Percentiles rank a stretch among this genome's conserved stretches.
These are phyloP conservation scores for Bungarus multicinctus DNA, from an alignment of 2,113 vertebrate species.

Conservation along the genomic window DNA sequence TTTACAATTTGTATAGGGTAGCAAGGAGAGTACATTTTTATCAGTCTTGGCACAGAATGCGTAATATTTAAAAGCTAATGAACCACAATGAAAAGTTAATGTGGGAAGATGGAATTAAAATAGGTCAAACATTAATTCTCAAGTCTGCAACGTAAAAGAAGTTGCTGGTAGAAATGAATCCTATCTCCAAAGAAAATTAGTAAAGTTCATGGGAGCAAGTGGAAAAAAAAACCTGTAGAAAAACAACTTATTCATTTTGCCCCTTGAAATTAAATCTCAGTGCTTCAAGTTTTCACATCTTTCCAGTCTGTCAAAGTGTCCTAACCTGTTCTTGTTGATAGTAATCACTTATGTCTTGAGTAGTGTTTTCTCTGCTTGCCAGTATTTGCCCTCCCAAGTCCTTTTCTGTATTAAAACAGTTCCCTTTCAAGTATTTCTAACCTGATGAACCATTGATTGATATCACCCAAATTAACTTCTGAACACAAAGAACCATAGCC, in stretches of 20 bases:
- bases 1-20: background rate
- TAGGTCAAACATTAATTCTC: background rate
- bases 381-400: background rate
- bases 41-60: background rate
- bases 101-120: background rate
- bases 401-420: background rate
- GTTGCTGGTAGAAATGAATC: background rate
- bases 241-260: background rate
- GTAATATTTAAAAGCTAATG: background rate
- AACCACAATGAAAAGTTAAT: background rate
- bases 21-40: background rate
- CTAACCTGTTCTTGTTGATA: background rate
- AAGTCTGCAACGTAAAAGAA: background rate
- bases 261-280: too few relatives aligned
- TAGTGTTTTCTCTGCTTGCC: background rate
- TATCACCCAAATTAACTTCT: background rate
- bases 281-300: background rate
- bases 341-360: background rate
- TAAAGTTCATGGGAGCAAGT: background rate
- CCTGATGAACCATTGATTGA: background rate
- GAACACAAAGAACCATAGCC: too few relatives aligned
- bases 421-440: background rate
- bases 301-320: background rate
- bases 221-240: background rate
- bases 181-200: background rate